These are phyloP conservation scores for Atopsyche davidsoni DNA, from an alignment of 1,140 invertebrate species.

Conservation along the genomic window DNA sequence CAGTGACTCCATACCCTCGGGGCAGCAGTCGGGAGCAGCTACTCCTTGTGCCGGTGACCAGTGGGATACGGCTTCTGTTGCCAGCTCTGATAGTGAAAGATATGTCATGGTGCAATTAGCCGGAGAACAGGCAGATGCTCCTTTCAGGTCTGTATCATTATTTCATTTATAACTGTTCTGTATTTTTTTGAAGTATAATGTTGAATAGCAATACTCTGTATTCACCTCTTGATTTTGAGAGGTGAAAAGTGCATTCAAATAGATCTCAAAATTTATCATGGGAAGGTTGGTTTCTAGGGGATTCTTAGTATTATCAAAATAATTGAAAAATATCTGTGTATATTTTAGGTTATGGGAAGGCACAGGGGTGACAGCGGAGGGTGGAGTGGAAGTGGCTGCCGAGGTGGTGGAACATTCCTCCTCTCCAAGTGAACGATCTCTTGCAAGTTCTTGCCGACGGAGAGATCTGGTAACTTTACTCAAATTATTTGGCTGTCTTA, in stretches of 20 bases:
- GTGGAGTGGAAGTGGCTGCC: conserved; percentile 69
- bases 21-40: conserved; percentile 31
- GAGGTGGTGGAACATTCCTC: conserved; percentile 72
- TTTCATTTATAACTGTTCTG: too few relatives aligned
- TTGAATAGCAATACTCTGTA: background rate
- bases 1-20: conserved; percentile 65
- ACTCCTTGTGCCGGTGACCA: conserved; percentile 14
- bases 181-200: background rate
- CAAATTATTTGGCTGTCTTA: too few relatives aligned
- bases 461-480: conserved; percentile 58
- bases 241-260: too few relatives aligned
- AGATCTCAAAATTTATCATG: too few relatives aligned
- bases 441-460: conserved; percentile 70
- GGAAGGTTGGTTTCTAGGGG: too few relatives aligned
- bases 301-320: too few relatives aligned
- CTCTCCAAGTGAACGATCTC: conserved; percentile 72
- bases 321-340: too few relatives aligned
- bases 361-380: conserved; percentile 32
- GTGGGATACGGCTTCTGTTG: conserved; percentile 57
- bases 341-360: conserved; percentile 30
- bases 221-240: background rate
- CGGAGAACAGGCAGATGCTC: conserved; percentile 58
- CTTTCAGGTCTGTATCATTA: conserved; percentile 54
- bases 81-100: conserved; percentile 76
- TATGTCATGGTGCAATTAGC: conserved; percentile 61